Conservation (phyloP, 2,797 vertebrate genomes). For the Garrulus glandarius region DNA sequence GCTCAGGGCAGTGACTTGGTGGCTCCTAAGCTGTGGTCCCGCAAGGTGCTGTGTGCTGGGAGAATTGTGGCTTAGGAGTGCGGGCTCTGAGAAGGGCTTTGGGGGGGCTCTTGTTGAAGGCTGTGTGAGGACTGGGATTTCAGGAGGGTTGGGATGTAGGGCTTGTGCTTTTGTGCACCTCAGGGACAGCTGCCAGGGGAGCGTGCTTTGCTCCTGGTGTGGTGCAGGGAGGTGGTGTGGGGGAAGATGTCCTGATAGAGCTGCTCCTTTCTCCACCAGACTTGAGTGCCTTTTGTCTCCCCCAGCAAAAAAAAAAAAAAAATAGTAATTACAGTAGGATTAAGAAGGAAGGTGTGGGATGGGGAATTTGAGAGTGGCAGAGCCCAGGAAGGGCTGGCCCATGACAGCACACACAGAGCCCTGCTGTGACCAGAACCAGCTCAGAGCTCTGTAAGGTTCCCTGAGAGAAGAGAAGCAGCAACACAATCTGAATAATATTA, state of each 20-base stretch:
- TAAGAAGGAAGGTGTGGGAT: neutral
- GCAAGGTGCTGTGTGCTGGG: neutral
- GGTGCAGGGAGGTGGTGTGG: neutral
- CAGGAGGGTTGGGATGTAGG: neutral
- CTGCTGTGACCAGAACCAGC: neutral
- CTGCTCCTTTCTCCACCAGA: neutral
- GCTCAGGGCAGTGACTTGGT: neutral
- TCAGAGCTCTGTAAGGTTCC: neutral
- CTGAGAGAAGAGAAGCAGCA: neutral
- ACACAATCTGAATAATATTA: neutral
- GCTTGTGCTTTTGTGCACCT: accelerated
- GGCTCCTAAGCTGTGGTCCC: constrained; percentile 23
- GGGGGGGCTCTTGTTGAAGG: neutral
- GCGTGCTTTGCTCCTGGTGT: accelerated
- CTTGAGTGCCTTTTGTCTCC: neutral
- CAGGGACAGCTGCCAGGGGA: accelerated
- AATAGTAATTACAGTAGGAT: accelerated
- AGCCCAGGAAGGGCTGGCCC: neutral
- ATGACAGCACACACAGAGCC: neutral
- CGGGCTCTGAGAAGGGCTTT: neutral
- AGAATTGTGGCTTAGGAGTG: neutral
- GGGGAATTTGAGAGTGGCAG: neutral
- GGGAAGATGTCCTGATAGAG: neutral
- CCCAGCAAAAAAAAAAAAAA: accelerated
- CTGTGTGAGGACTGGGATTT: neutral